phyloP scores from a whole-genome alignment of 2,113 vertebrate species.

The Microtus ochrogaster region DNA sequence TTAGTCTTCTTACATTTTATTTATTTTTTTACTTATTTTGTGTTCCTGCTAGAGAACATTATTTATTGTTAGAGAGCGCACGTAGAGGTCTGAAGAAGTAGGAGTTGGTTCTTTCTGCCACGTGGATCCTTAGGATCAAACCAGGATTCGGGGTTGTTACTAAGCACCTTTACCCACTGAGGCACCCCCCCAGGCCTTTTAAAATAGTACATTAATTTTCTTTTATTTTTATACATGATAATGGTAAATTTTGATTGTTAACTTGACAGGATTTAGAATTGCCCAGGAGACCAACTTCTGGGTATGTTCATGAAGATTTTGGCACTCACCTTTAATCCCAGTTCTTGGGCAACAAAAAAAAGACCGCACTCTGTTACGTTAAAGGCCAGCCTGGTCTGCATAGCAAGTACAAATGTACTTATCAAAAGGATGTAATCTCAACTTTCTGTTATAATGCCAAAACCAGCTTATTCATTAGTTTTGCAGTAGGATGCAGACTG shows the following conservation, averaged over 20 bases:
- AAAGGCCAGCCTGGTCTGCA: background rate
- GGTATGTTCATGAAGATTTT: background rate
- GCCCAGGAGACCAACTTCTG: background rate
- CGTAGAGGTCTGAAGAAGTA: background rate
- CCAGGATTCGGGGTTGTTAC: too few relatives aligned
- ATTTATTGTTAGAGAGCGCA: background rate
- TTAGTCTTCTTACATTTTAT: background rate
- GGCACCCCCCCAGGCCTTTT: background rate
- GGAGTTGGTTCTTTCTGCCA: too few relatives aligned
- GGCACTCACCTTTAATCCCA: background rate
- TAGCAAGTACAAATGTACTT: background rate
- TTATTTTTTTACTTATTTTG: background rate
- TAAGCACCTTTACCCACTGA: background rate
- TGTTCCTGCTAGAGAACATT: too few relatives aligned
- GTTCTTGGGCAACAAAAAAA: background rate
- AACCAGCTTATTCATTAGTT: background rate
- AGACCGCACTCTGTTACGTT: background rate
- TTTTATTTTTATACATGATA: background rate
- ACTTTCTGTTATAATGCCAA: background rate
- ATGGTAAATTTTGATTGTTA: background rate
- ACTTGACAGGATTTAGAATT: background rate
- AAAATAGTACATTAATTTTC: background rate
- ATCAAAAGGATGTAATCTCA: background rate
- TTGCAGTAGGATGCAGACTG: background rate
- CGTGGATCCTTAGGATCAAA: background rate